A percentile compares a stretch with the other conserved stretches of the same genome.
These are phyloP conservation scores for Muscina levida DNA, from an alignment of 2,888 invertebrate species.

Conservation along the genomic window DNA sequence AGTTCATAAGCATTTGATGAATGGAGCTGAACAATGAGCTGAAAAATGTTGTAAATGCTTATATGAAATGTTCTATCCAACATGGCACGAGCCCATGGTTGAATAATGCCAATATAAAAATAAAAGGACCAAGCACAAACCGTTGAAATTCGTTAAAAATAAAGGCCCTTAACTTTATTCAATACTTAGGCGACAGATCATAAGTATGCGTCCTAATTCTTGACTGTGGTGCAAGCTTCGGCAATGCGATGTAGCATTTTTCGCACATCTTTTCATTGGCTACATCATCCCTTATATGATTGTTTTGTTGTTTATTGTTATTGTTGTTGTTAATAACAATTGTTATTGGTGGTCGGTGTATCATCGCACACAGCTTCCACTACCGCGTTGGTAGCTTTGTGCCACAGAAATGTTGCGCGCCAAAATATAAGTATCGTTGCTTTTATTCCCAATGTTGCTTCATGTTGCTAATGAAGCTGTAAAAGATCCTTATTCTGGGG, in stretches of 20 bases:
- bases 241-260: not conserved
- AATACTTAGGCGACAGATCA: too few relatives aligned
- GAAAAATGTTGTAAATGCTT: too few relatives aligned
- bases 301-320: constrained; percentile 30
- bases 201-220: too few relatives aligned
- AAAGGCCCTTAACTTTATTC: too few relatives aligned
- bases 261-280: constrained; percentile 4
- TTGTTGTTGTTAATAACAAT: constrained; percentile 29
- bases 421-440: constrained; percentile 36
- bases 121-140: too few relatives aligned
- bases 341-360: constrained; percentile 53
- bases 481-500: constrained; percentile 60
- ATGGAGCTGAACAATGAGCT: too few relatives aligned
- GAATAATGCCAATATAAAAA: too few relatives aligned
- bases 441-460: constrained; percentile 19
- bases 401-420: constrained; percentile 53
- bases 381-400: constrained; percentile 29
- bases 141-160: too few relatives aligned
- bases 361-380: not conserved
- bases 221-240: too few relatives aligned
- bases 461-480: constrained; percentile 61
- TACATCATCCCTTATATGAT: constrained; percentile 49
- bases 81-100: too few relatives aligned
- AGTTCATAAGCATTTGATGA: too few relatives aligned
- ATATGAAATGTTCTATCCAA: too few relatives aligned